phyloP scores from a whole-genome alignment of 2,797 vertebrate genomes.

The Mormyrus proboscirostris region DNA sequence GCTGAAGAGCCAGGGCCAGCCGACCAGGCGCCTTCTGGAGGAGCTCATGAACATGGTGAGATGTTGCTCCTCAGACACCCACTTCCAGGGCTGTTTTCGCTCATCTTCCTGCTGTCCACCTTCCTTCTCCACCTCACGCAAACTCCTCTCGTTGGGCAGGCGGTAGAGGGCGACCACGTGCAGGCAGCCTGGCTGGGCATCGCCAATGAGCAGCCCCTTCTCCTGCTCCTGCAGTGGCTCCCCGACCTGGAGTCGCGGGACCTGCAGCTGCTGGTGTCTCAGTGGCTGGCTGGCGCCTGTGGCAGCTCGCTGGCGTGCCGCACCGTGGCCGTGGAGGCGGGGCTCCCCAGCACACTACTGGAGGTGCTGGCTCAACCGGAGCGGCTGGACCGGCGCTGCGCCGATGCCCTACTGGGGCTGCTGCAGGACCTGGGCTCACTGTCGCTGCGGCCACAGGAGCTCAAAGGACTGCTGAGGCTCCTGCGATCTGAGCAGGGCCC shows the following conservation, averaged over 20 bases:
- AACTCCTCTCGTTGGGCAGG: background rate
- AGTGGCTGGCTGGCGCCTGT: slow-evolving; percentile 74
- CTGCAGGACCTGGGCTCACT: slow-evolving; percentile 77
- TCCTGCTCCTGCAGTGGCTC: slow-evolving; percentile 85
- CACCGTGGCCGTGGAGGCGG: slow-evolving; percentile 80
- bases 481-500: slow-evolving; percentile 57
- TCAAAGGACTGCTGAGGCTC: slow-evolving; percentile 73
- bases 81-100: background rate
- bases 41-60: slow-evolving; percentile 96
- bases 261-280: slow-evolving; percentile 77
- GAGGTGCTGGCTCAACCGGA: slow-evolving; percentile 62
- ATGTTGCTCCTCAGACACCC: background rate
- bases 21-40: slow-evolving; percentile 81
- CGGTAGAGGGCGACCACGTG: background rate
- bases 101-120: background rate
- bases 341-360: slow-evolving; percentile 76
- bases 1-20: slow-evolving; percentile 83
- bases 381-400: slow-evolving; percentile 67
- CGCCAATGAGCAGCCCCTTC: slow-evolving; percentile 83
- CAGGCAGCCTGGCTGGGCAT: slow-evolving; percentile 56
- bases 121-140: background rate
- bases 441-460: slow-evolving; percentile 77
- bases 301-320: slow-evolving; percentile 77
- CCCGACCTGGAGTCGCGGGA: slow-evolving; percentile 69
- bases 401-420: slow-evolving; percentile 74